Base-by-base conservation (phyloP, 2,888 invertebrate species). In the Halictus ligatus region DNA sequence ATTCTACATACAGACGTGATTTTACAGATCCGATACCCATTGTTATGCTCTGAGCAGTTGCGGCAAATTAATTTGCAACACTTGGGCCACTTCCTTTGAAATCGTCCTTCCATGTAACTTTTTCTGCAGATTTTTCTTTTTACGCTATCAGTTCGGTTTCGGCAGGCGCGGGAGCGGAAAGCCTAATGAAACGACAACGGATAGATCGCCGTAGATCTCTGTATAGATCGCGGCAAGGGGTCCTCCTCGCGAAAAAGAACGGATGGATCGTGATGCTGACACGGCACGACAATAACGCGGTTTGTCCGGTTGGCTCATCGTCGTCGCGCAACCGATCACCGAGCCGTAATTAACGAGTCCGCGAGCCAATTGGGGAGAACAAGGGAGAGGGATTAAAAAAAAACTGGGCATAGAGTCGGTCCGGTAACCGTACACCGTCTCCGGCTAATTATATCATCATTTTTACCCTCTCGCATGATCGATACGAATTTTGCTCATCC, bases 401-500 rank as follows among this genome's bases (percentile, higher is more conserved):
- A 64, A 67, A 40, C 29, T 35, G 18, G 43, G 72, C 72, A 13
- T 25, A 25, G 77, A 77, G 75, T 64, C 60, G 60, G 60, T 73
- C 48, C 71, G 71, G 80, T 79, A 83, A 83, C 72, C 78, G 77
- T 77, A 79, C 50, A 82, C 80, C 67, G 50, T 50, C 35, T 29
- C 29, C 73, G 43, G 80, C 81, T 88, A 84, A 87, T 88, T 88
- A 81, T 83, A 88, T 76, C 81, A 74, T 82, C 25, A 60, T 80
- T 76, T 82, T 75, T 75, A 69, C 72, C 15, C 54, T 54, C 58
- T 84, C 84, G 81, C 82, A 69, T 60, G 84, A 83, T 88, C 86
- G 80, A 86, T 76, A 71, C 72, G 79, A 88, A 86, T 84, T 86
- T 82, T 78, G 83, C 76, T 85, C 82, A 72, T 80, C 81, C 79